Evolutionary conservation across 1,140 invertebrate species (phyloP).

Genomic region (Tetramorium alpestre): DNA sequence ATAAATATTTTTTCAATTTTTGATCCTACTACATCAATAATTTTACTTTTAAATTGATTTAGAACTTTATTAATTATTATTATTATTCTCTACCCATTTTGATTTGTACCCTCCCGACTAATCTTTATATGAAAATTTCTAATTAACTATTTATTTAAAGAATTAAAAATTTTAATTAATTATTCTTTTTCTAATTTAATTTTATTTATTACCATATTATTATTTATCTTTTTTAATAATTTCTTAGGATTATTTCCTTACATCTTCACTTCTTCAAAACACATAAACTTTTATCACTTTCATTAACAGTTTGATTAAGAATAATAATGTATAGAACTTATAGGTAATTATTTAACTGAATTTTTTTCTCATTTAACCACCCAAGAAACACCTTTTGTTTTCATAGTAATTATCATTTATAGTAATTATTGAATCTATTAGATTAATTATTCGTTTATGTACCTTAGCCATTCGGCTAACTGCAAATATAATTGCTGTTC

Average conservation of each 20-base stretch:
- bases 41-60: slow-evolving; percentile 86
- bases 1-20: slow-evolving; percentile 62
- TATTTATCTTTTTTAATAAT: too few species aligned
- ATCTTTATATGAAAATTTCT: too few species aligned
- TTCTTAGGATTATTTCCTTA: too few species aligned
- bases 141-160: too few species aligned
- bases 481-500: slow-evolving; percentile 89
- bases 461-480: slow-evolving; percentile 88
- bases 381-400: slow-evolving; percentile 87
- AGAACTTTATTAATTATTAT: slow-evolving; percentile 58
- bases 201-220: too few species aligned
- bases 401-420: slow-evolving; percentile 87
- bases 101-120: too few species aligned
- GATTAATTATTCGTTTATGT: slow-evolving; percentile 48
- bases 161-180: too few species aligned
- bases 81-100: too few species aligned
- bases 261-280: slow-evolving; percentile 87
- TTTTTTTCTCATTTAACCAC: slow-evolving; percentile 88
- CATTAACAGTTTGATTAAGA: slow-evolving; percentile 87
- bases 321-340: slow-evolving; percentile 76
- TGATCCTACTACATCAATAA: slow-evolving; percentile 66
- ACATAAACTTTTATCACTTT: slow-evolving; percentile 86
- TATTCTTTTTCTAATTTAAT: too few species aligned
- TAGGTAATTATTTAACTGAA: too few species aligned
- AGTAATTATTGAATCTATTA: slow-evolving; percentile 88